Evolutionary conservation across 2,797 vertebrate genomes (phyloP).

Genomic region (Pogoniulus pusillus): DNA sequence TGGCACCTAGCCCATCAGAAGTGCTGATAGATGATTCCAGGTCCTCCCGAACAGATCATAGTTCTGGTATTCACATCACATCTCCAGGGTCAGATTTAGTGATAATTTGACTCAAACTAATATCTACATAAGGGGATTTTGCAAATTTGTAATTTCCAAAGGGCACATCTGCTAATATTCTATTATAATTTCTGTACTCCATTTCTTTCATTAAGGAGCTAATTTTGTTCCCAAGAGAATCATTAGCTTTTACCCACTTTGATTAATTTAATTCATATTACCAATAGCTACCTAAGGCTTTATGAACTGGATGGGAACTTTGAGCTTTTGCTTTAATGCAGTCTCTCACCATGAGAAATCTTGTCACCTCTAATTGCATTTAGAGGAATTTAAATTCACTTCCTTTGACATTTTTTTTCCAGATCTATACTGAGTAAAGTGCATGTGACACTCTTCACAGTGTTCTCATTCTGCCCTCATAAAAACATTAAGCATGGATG

Average conservation of each 20-base stretch:
- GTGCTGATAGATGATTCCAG: neutral
- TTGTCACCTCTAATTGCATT: slow-evolving; percentile 67
- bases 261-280: slow-evolving; percentile 73
- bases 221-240: slow-evolving; percentile 72
- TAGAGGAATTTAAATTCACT: slow-evolving; percentile 69
- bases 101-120: slow-evolving; percentile 69
- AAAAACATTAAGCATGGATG: neutral
- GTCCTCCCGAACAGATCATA: neutral
- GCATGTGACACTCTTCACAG: neutral
- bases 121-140: slow-evolving; percentile 69
- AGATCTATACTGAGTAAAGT: slow-evolving; percentile 43
- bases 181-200: slow-evolving; percentile 74
- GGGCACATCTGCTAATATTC: slow-evolving; percentile 69
- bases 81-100: slow-evolving; percentile 70
- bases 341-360: slow-evolving; percentile 64
- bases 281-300: slow-evolving; percentile 67
- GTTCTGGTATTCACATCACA: neutral
- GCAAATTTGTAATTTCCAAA: slow-evolving; percentile 77
- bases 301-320: slow-evolving; percentile 66
- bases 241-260: slow-evolving; percentile 73
- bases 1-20: slow-evolving; percentile 1
- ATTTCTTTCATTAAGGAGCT: slow-evolving; percentile 77
- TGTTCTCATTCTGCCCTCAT: slow-evolving; percentile 1
- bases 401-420: slow-evolving; percentile 64
- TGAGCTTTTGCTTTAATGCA: slow-evolving; percentile 51